Evolutionary conservation across 2,888 invertebrate species (phyloP), one percentile per base, ranked within the genome.

Genomic region (Ochlodes sylvanus): DNA sequence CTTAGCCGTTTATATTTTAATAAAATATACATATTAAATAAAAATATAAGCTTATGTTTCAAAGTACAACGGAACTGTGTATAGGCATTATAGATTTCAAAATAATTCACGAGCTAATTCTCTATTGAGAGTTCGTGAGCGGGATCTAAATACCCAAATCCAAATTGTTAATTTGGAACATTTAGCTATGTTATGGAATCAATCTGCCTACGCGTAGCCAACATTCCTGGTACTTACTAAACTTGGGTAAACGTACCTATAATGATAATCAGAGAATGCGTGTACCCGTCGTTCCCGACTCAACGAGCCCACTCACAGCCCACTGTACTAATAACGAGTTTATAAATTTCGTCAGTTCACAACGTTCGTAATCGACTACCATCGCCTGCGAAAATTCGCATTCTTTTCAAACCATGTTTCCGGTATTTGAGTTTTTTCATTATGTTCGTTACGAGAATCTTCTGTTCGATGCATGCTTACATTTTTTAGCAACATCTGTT

Each of bases 271-370:
- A 19, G 44, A 14, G 21, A 21, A 52, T 60, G 60, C 60, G 57
- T 65, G 55, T 14, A 60, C 42, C 17, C 52, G 10, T 12, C 38
- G 38, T 10, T 63, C 60, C 54, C 60, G 32, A 66, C 52, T 58
- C 56, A 60, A 52, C 32, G 44, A 63, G 10, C 65, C 27, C 60
- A 57, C 54, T 56, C 62, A 50, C 47, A 52, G 47, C 58, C 56
- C 69, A 66, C 62, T 57, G 56, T 62, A 62, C 54, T 44, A 70
- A 69, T 66, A 71, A 72, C 68, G 69, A 69, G 71, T 71, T 69
- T 62, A 69, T 70, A 70, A 72, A 72, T 72, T 71, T 65, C 27
- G 64, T 70, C 68, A 64, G 67, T 55, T 67, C 69, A 57, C 34
- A 55, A 56, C 54, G 58, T 62, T 56, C 63, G 63, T 55, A 42